Evolutionary conservation across 2,797 vertebrate genomes (phyloP), one percentile per base, ranked within the genome.

Genomic region (Fistularia commersonii): DNA sequence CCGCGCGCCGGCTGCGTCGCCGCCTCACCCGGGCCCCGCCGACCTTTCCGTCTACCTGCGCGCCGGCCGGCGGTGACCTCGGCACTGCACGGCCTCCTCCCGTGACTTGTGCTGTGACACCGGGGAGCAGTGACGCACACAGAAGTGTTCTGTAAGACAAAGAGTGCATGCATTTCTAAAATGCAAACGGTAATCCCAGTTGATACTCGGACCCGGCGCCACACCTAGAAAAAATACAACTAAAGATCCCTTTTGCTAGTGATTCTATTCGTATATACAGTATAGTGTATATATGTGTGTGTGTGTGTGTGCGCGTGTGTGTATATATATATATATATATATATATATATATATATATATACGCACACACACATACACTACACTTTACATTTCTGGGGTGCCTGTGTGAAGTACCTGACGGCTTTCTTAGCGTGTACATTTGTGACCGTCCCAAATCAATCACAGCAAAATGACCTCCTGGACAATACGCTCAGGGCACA

Each of bases 111-210:
- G 84, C 87, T 86, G 83, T 72, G 82, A 90, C 71, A 82, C 85
- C 80, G 79, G 83, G 58, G 77, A 84, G 72, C 80, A 61, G 77
- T 78, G 77, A 82, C 76, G 77, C 82, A 89, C 83, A 89, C 82
- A 89, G 83, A 91, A 87, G 66, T 84, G 79, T 87, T 88, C 88
- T 90, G 86, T 79, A 86, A 83, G 81, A 85, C 72, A 76, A 74
- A 65, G 80, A 82, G 72, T 81, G 88, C 89, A 90, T 91, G 90
- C 89, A 91, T 91, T 92, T 90, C 83, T 91, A 87, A 91, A 92
- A 92, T 91, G 90, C 90, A 91, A 89, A 88, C 79, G 58, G 67
- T 84, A 80, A 79, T 72, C 80, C 81, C 74, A 64, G 60, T 70
- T 80, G 37, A 81, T 74, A 54, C 69, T 84, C 54, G 54, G 54